phyloP scores from a whole-genome alignment of 53 echinoderm and acorn worm genomes.

The Stichopus horrens region DNA sequence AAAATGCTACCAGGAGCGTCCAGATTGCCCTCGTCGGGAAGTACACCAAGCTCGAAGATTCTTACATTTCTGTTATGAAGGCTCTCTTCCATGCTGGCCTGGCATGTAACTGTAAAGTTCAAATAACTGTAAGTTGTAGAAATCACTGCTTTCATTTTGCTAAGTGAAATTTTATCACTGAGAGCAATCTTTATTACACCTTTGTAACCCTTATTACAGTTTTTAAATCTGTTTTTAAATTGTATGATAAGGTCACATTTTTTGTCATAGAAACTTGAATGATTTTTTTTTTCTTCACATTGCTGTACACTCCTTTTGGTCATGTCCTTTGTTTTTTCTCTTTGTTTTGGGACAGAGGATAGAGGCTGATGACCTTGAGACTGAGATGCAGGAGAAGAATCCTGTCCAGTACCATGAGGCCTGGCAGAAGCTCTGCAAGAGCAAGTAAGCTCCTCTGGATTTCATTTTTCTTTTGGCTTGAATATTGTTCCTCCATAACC shows the following conservation, averaged over 20 bases:
- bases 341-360: conserved; percentile 60
- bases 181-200: no score
- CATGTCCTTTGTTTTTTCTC: not conserved
- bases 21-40: conserved; percentile 93
- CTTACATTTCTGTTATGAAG: conserved; percentile 95
- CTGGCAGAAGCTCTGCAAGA: conserved; percentile 88
- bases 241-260: no score
- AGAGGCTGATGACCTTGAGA: conserved; percentile 93
- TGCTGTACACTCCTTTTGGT: no score
- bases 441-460: conserved; percentile 65
- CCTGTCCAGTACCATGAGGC: conserved; percentile 91
- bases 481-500: no score
- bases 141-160: not conserved
- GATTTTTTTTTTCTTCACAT: no score
- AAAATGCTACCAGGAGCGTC: conserved; percentile 63
- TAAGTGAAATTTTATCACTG: no score
- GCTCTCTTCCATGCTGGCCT: conserved; percentile 87
- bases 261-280: no score
- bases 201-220: no score
- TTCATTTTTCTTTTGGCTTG: no score
- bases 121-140: conserved; percentile 62
- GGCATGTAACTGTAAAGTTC: conserved; percentile 75
- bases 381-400: conserved; percentile 53
- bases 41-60: conserved; percentile 94
- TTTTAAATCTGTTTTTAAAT: no score